Conservation (phyloP, 1,140 invertebrate genomes). For the Drosophila albomicans region DNA sequence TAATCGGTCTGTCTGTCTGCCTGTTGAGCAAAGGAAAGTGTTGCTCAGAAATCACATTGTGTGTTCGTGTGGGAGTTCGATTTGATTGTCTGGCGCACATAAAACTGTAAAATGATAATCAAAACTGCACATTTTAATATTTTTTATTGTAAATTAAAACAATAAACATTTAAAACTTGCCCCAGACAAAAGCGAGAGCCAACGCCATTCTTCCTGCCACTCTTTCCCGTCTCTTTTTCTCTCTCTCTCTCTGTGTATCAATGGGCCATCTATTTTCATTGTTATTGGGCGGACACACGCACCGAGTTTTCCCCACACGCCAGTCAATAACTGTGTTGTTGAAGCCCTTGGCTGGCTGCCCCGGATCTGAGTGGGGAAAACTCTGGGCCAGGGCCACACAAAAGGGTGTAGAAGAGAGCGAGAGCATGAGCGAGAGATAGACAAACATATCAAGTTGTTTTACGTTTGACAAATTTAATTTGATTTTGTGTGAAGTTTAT, state of each 20-base stretch:
- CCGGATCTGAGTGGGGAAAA: conserved; percentile 16
- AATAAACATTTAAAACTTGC: conserved; percentile 75
- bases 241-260: conserved; percentile 47
- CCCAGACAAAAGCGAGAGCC: conserved; percentile 13
- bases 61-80: conserved; percentile 5
- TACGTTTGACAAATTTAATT: conserved; percentile 83
- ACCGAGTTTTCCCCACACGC: conserved; percentile 39
- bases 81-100: conserved; percentile 58
- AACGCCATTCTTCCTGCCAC: neutral
- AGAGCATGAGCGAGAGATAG: conserved; percentile 1
- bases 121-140: conserved; percentile 78
- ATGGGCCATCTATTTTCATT: conserved; percentile 80
- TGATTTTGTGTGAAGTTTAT: conserved; percentile 84
- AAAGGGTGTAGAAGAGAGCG: conserved; percentile 23
- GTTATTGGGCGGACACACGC: conserved; percentile 70
- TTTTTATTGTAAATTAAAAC: conserved; percentile 82
- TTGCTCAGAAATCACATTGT: neutral
- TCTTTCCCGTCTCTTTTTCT: neutral
- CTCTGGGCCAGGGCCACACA: conserved; percentile 21
- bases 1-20: neutral
- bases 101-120: conserved; percentile 80
- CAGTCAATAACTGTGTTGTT: conserved; percentile 46
- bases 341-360: conserved; percentile 33
- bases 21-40: neutral
- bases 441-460: conserved; percentile 79